These are phyloP conservation scores for Carposina sasakii DNA, from an alignment of 1,140 invertebrate genomes.

Conservation along the genomic window DNA sequence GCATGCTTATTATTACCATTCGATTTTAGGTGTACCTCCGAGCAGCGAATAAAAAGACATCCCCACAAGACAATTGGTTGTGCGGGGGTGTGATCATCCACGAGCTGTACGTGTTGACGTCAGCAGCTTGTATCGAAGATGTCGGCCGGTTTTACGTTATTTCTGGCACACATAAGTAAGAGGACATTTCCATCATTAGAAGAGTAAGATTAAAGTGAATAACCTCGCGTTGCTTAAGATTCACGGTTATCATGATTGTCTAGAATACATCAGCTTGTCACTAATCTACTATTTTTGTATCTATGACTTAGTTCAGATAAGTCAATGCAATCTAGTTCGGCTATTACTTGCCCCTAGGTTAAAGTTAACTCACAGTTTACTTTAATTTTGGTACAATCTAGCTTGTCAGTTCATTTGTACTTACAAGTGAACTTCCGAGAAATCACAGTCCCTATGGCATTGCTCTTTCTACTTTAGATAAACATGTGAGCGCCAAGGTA, in stretches of 20 bases:
- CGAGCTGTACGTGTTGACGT: conserved; percentile 42
- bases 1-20: conserved; percentile 14
- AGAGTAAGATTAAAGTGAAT: not conserved
- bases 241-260: not conserved
- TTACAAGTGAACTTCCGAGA: not conserved
- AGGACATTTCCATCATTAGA: not conserved
- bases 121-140: conserved; percentile 56
- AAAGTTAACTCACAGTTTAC: too few relatives aligned
- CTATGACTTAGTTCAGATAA: too few relatives aligned
- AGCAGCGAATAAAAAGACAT: conserved; percentile 18
- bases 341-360: too few relatives aligned
- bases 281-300: too few relatives aligned
- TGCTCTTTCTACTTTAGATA: not conserved
- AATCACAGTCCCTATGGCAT: not conserved
- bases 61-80: conserved; percentile 33
- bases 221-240: not conserved
- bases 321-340: too few relatives aligned
- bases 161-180: conserved; percentile 46
- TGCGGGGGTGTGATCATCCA: conserved; percentile 55
- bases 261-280: not conserved
- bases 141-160: conserved; percentile 47
- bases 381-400: not conserved
- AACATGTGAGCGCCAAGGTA: not conserved
- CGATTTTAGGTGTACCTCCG: conserved; percentile 47
- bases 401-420: not conserved